Conservation (phyloP, 2,797 vertebrate species). For the Schizopygopsis malacanthus region DNA sequence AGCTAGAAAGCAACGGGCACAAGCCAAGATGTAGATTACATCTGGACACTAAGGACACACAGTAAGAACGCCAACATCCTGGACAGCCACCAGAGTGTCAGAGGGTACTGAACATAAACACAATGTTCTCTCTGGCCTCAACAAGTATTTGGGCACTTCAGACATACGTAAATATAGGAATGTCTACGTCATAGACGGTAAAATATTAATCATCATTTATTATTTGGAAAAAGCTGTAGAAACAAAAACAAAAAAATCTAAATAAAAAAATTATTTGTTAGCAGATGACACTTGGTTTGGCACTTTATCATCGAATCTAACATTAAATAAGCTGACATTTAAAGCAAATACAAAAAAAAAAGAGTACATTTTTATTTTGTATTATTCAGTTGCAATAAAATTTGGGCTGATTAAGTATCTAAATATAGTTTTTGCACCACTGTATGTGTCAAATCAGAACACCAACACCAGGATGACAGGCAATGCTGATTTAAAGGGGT, state of each 20-base stretch:
- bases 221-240: background rate
- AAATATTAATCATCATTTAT: background rate
- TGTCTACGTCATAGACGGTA: background rate
- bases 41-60: conserved; percentile 55
- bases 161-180: background rate
- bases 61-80: conserved; percentile 2
- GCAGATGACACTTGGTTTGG: background rate
- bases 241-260: background rate
- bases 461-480: background rate
- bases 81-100: conserved; percentile 1
- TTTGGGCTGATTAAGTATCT: background rate
- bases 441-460: background rate
- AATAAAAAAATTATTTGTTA: background rate
- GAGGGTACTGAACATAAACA: background rate
- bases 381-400: background rate
- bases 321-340: background rate
- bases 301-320: background rate
- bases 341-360: background rate
- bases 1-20: conserved; percentile 58
- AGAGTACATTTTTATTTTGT: no score
- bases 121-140: background rate
- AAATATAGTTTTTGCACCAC: background rate
- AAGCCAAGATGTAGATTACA: conserved; percentile 68
- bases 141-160: background rate
- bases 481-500: background rate